Percentiles rank a stretch among this genome's conserved stretches.
phyloP scores from a whole-genome alignment of 2,113 vertebrate species.

The Cavia aperea region DNA sequence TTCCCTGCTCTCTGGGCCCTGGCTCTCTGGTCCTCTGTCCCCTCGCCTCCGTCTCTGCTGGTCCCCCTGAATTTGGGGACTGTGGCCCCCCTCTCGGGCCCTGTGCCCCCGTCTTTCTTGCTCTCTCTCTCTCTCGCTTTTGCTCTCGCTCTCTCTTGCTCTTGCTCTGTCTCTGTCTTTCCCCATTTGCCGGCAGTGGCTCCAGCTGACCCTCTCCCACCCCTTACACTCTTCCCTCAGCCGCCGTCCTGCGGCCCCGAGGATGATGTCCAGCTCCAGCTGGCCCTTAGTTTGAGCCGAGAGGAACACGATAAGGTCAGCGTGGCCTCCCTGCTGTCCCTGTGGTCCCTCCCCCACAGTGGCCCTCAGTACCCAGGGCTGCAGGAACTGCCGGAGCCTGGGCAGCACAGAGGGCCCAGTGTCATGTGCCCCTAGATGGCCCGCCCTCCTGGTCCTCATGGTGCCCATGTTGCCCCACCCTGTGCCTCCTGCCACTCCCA shows the following conservation, averaged over 20 bases:
- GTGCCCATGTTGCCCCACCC: fast-evolving
- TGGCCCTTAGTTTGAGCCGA: slow-evolving; percentile 91
- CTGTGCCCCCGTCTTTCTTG: too few relatives aligned
- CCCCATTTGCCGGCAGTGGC: slow-evolving; percentile 54
- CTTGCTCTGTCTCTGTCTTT: too few relatives aligned
- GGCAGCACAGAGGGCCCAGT: neutral
- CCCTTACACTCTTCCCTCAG: slow-evolving; percentile 74
- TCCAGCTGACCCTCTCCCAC: slow-evolving; percentile 61
- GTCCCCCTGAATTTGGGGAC: too few relatives aligned
- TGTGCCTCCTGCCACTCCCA: neutral
- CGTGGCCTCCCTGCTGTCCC: neutral
- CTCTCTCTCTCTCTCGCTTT: too few relatives aligned
- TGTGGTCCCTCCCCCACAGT: neutral
- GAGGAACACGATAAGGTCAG: slow-evolving; percentile 90
- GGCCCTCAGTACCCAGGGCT: neutral
- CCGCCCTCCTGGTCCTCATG: neutral
- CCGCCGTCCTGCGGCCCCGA: slow-evolving; percentile 83
- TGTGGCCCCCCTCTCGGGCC: too few relatives aligned
- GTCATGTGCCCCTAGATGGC: neutral
- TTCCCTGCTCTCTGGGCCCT: neutral
- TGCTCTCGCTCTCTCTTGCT: too few relatives aligned
- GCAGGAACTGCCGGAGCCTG: neutral
- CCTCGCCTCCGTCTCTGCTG: neutral
- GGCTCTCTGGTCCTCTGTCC: neutral
- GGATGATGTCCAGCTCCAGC: slow-evolving; percentile 85